A percentile compares a stretch with the other conserved stretches of the same genome.
phyloP scores from a whole-genome alignment of 1,140 invertebrate genomes.

The Drosophila tani region DNA sequence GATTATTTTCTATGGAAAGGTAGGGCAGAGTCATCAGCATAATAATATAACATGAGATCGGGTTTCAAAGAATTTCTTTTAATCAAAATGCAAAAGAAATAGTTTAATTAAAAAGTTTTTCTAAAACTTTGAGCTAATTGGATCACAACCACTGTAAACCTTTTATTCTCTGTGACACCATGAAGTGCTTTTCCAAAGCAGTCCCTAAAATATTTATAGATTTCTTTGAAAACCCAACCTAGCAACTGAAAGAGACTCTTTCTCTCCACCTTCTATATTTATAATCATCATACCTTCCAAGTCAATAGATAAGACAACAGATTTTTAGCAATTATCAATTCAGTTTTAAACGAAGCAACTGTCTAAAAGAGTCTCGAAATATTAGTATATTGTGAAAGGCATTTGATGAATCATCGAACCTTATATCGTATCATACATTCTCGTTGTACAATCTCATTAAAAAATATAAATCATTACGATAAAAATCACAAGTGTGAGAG shows the following conservation, averaged over 20 bases:
- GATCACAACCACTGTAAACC: not conserved
- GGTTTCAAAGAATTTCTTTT: not conserved
- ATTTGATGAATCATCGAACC: not conserved
- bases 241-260: not conserved
- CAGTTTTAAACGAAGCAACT: not conserved
- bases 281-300: not conserved
- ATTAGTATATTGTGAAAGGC: not conserved
- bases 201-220: not conserved
- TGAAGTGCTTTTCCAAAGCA: not conserved
- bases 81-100: not conserved
- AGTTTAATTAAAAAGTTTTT: not conserved
- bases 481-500: constrained; percentile 21
- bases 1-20: not conserved
- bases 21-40: not conserved
- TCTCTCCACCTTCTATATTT: not conserved
- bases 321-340: constrained; percentile 10
- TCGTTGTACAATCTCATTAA: constrained; percentile 15
- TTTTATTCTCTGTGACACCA: not conserved
- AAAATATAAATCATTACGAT: constrained; percentile 5
- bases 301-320: not conserved
- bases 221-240: not conserved
- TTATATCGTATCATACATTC: not conserved
- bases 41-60: not conserved
- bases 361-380: not conserved
- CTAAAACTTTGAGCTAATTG: not conserved